Evolutionary conservation across 2,888 invertebrate genomes (phyloP), one percentile per base, ranked within the genome.

Genomic region (Vanessa cardui): DNA sequence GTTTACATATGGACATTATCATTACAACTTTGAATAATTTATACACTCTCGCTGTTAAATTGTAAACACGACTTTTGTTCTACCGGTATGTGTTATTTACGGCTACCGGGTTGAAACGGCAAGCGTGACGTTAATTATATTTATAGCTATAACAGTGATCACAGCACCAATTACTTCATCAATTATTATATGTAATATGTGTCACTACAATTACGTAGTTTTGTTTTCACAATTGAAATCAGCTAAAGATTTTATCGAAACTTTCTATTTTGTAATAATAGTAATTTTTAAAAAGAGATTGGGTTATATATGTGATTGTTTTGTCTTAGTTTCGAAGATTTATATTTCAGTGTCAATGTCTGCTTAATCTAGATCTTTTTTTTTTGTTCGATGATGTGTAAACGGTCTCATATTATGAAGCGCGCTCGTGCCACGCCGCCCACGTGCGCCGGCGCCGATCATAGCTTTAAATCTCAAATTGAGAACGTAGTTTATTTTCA

Each of bases 371-470:
- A 56, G 56, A 56, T 26, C 15, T 21, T 16, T 44, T 54, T 62
- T 26, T 46, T 60, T 16, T 62, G 15, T 31, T 21, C 16, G 33
- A 49, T 39, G 47, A 46, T 52, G 63, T 64, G 52, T 61, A 44
- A 47, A 65, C 58, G 60, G 31, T 26, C 39, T 68, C 59, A 62
- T 70, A 68, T 65, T 61, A 65, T 66, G 45, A 31, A 50, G 47
- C 31, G 39, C 61, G 68, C 66, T 69, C 52, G 80, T 76, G 80
- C 78, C 78, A 65, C 79, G 73, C 75, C 76, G 77, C 78, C 74
- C 76, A 77, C 78, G 74, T 78, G 73, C 77, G 73, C 75, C 77
- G 74, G 78, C 77, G 75, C 77, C 75, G 75, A 74, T 74, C 75
- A 70, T 71, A 72, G 71, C 72, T 66, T 66, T 64, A 68, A 66